A percentile compares a stretch with the other conserved stretches of the same genome.
Conservation (phyloP, 1,140 invertebrate species). For the Drosophila sturtevanti region DNA sequence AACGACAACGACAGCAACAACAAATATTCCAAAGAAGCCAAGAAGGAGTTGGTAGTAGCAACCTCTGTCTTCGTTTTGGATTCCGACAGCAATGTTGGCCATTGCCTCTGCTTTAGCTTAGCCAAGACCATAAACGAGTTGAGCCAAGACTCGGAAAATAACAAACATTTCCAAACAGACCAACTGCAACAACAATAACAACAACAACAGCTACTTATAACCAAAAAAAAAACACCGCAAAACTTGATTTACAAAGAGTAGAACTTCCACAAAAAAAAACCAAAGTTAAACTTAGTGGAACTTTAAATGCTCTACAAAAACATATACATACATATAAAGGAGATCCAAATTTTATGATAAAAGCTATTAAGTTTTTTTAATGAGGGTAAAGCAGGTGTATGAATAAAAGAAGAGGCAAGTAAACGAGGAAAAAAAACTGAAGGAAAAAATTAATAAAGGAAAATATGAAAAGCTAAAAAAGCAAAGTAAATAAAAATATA, state of each 20-base stretch:
- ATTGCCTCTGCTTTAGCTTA: not conserved
- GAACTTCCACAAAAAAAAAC: constrained; percentile 10
- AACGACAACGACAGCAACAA: constrained; percentile 50
- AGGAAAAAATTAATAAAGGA: not conserved
- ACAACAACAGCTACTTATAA: constrained; percentile 10
- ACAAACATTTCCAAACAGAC: constrained; percentile 63
- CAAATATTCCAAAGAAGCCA: constrained; percentile 71
- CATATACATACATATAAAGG: not conserved
- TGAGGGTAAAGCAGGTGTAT: not conserved
- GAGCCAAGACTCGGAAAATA: constrained; percentile 67
- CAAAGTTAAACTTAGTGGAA: constrained; percentile 45
- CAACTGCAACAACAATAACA: constrained; percentile 43
- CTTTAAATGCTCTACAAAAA: constrained; percentile 46
- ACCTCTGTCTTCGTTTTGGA: constrained; percentile 28
- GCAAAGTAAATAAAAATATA: not conserved
- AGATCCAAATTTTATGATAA: constrained; percentile 4
- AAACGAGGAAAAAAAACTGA: not conserved
- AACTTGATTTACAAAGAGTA: constrained; percentile 74
- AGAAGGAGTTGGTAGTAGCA: constrained; percentile 33
- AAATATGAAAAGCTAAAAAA: not conserved
- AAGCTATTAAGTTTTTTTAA: constrained; percentile 7
- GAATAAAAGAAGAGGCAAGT: not conserved
- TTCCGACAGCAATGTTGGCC: constrained; percentile 32
- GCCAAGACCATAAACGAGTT: constrained; percentile 60
- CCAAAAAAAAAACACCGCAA: constrained; percentile 33